Percentiles rank a stretch among this genome's conserved stretches.
These are phyloP conservation scores for Sus cebifrons DNA, from an alignment of 2,797 vertebrate genomes.

Conservation along the genomic window DNA sequence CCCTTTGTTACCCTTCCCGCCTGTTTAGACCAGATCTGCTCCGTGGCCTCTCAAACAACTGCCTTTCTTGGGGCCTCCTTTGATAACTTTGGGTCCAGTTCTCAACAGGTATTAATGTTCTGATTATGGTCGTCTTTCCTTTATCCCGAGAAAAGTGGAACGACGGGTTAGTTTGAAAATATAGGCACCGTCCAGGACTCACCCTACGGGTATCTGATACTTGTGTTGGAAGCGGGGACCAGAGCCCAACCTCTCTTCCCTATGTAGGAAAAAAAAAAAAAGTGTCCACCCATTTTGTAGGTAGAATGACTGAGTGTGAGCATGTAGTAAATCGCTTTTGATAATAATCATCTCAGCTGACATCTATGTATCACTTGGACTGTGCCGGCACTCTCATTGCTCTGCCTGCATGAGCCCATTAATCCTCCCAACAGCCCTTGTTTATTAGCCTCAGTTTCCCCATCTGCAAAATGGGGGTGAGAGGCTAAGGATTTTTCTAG, in stretches of 20 bases:
- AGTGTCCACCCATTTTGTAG: not conserved
- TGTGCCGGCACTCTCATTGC: rapidly evolving
- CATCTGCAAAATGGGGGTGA: not conserved
- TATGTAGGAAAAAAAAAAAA: not conserved
- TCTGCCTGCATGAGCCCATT: rapidly evolving
- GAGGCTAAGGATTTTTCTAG: not conserved
- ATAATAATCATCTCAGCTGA: not conserved
- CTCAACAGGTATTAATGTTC: not conserved
- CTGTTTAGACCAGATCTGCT: not conserved
- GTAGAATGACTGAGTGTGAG: not conserved
- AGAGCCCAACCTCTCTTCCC: not conserved
- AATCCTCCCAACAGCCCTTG: not conserved
- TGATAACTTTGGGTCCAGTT: not conserved
- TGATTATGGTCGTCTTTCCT: not conserved
- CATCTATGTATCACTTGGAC: not conserved
- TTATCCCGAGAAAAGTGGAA: not conserved
- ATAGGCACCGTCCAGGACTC: not conserved
- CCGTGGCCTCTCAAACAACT: rapidly evolving
- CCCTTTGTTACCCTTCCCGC: too few species aligned
- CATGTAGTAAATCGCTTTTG: rapidly evolving
- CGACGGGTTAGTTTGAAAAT: not conserved
- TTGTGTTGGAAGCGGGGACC: not conserved
- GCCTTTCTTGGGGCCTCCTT: not conserved
- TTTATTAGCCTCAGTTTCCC: constrained; percentile 12
- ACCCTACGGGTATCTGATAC: not conserved